phyloP scores from a whole-genome alignment of 2,888 invertebrate species.

The Nephrotoma flavescens region DNA sequence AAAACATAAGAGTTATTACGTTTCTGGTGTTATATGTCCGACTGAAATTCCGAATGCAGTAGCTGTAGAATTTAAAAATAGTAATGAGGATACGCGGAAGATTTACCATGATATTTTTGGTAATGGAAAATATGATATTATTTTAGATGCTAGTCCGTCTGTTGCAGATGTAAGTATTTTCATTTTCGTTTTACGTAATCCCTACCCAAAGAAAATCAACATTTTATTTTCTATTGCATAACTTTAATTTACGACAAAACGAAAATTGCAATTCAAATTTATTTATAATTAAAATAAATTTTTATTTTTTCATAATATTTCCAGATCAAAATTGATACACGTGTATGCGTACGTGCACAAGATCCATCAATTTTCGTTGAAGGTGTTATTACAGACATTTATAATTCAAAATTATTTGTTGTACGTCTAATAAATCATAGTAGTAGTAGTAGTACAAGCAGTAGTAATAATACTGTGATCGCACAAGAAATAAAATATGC shows the following conservation, averaged over 20 bases:
- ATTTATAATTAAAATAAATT: neutral
- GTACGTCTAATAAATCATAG: constrained; percentile 37
- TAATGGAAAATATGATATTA: constrained; percentile 68
- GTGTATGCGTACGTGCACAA: constrained; percentile 64
- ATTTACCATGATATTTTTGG: constrained; percentile 66
- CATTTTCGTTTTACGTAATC: neutral
- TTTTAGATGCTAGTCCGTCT: constrained; percentile 84
- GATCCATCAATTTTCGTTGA: constrained; percentile 66
- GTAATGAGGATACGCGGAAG: constrained; percentile 48
- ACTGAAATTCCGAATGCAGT: constrained; percentile 54
- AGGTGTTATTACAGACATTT: constrained; percentile 60
- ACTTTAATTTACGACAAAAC: neutral
- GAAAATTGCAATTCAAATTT: neutral
- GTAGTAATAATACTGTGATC: constrained; percentile 26
- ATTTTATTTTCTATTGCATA: neutral
- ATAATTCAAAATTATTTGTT: constrained; percentile 51
- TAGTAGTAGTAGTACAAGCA: constrained; percentile 30
- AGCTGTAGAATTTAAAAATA: constrained; percentile 66
- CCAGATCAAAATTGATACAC: constrained; percentile 61
- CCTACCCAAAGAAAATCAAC: neutral
- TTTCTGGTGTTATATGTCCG: constrained; percentile 76
- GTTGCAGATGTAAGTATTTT: constrained; percentile 49
- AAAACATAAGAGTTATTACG: constrained; percentile 64
- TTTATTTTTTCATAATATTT: neutral
- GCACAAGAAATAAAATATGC: constrained; percentile 36